Conservation (phyloP, 2,888 invertebrate genomes). For the Calameuta pallipes region DNA sequence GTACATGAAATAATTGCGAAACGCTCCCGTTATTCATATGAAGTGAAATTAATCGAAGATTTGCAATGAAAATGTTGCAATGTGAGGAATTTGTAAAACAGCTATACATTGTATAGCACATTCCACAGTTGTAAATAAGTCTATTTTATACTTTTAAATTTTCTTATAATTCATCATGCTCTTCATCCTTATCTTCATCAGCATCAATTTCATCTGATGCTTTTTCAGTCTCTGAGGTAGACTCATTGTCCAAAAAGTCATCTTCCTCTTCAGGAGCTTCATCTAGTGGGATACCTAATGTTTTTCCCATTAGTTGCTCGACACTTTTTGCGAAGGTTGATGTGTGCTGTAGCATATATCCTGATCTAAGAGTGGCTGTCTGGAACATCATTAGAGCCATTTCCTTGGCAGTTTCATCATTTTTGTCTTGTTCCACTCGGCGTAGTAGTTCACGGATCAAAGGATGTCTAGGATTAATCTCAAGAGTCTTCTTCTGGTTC, state of each 20-base stretch:
- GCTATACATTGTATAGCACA: conserved; percentile 43
- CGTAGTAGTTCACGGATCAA: conserved; percentile 90
- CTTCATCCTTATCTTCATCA: conserved; percentile 64
- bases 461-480: conserved; percentile 98
- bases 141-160: conserved; percentile 9
- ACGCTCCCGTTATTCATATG: neutral
- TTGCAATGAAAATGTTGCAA: conserved; percentile 31
- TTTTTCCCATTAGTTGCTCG: conserved; percentile 87
- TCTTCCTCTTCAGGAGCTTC: conserved; percentile 70
- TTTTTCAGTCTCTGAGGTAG: conserved; percentile 61
- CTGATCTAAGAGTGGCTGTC: conserved; percentile 92
- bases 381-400: conserved; percentile 92
- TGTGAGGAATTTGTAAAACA: conserved; percentile 26
- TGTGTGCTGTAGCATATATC: conserved; percentile 90
- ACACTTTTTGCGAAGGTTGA: conserved; percentile 90
- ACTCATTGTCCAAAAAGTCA: conserved; percentile 41
- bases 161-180: conserved; percentile 74
- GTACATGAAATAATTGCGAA: neutral
- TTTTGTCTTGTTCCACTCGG: conserved; percentile 81
- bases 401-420: conserved; percentile 82
- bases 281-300: conserved; percentile 81
- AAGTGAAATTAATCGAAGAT: conserved; percentile 20
- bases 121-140: conserved; percentile 20
- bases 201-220: conserved; percentile 64
- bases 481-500: conserved; percentile 95